These are phyloP conservation scores for Mesorhabditis spiculigera DNA, from an alignment of 2,888 invertebrate species.

Conservation along the genomic window DNA sequence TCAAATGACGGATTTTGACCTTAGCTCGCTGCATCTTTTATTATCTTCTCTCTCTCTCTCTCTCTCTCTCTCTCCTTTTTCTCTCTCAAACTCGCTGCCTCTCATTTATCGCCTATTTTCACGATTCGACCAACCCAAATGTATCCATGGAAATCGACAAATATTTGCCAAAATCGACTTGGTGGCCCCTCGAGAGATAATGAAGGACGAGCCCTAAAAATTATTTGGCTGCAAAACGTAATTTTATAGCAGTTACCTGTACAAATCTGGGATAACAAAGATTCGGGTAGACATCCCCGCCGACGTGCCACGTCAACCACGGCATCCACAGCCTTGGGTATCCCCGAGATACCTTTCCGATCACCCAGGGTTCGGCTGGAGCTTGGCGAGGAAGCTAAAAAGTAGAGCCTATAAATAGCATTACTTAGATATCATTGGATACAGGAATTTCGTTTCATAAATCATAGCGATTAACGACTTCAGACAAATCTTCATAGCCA, in stretches of 20 bases:
- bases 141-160: conserved; percentile 51
- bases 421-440: neutral
- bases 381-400: conserved; percentile 18
- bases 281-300: conserved; percentile 47
- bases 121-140: conserved; percentile 43
- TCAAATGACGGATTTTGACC: neutral
- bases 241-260: conserved; percentile 29
- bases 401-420: neutral
- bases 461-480: too few relatives aligned
- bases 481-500: too few relatives aligned
- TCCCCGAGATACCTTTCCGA: conserved; percentile 55
- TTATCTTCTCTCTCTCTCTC: neutral
- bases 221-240: neutral
- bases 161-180: conserved; percentile 35
- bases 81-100: too few relatives aligned
- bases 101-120: too few relatives aligned
- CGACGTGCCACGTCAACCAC: conserved; percentile 56
- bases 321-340: conserved; percentile 55
- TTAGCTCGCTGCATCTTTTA: neutral
- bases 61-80: too few relatives aligned
- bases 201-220: conserved; percentile 54
- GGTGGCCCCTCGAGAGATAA: conserved; percentile 47
- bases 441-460: too few relatives aligned
- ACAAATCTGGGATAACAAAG: conserved; percentile 55
- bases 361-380: conserved; percentile 30